A percentile compares a stretch with the other conserved stretches of the same genome.
These are phyloP conservation scores for Enteromius anoplus DNA, from an alignment of 2,797 vertebrate genomes.

Conservation along the genomic window DNA sequence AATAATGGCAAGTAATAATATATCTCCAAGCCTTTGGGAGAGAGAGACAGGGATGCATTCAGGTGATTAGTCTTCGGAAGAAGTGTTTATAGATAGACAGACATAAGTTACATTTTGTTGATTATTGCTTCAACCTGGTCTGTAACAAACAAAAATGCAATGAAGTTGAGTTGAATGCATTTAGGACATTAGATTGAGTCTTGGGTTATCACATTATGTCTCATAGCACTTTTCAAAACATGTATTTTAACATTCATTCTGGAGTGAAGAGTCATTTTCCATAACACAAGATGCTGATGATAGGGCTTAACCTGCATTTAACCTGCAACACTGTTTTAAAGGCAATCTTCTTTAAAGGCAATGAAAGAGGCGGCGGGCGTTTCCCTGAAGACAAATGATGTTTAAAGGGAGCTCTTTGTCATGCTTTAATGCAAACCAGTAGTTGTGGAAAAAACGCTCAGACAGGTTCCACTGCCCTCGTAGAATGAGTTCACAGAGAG, in stretches of 20 bases:
- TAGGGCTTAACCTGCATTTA: slow-evolving; percentile 16
- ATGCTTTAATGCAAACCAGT: slow-evolving; percentile 55
- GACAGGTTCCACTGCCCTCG: slow-evolving; percentile 38
- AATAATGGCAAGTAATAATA: slow-evolving; percentile 39
- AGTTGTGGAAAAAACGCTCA: slow-evolving; percentile 28
- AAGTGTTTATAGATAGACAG: not conserved
- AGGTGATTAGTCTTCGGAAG: not conserved
- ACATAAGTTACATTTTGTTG: not conserved
- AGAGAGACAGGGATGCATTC: not conserved
- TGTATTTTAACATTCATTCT: not conserved
- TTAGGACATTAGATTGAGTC: not conserved
- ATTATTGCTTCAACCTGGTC: not conserved
- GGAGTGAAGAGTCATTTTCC: not conserved
- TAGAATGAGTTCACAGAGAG: slow-evolving; percentile 20
- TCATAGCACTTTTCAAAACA: not conserved
- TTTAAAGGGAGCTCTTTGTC: slow-evolving; percentile 43
- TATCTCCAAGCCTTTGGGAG: not conserved
- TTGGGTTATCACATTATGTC: not conserved
- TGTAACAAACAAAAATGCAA: not conserved
- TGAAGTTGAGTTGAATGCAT: not conserved
- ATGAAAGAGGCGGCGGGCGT: slow-evolving; percentile 1
- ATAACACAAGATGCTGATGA: slow-evolving; percentile 2
- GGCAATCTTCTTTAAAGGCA: slow-evolving; percentile 1
- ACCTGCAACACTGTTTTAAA: slow-evolving; percentile 16
- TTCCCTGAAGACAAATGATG: slow-evolving; percentile 41